Conservation (phyloP, 2,888 invertebrate genomes). For the Endotricha flammealis region DNA sequence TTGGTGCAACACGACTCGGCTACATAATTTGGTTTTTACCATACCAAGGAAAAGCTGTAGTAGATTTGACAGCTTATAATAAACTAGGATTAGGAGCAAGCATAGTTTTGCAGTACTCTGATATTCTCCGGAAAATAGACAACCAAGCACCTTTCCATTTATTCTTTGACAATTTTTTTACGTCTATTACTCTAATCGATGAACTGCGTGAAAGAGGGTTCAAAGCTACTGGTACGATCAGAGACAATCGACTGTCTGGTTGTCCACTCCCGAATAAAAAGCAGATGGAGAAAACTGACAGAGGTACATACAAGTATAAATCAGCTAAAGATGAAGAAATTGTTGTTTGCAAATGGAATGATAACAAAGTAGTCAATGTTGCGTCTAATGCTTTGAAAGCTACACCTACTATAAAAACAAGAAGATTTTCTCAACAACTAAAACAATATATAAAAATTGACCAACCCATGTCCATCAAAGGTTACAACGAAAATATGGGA, state of each 20-base stretch:
- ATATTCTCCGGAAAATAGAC: neutral
- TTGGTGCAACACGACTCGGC: neutral
- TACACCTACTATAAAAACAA: neutral
- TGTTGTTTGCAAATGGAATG: too few species aligned
- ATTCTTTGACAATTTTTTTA: neutral
- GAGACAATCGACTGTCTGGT: neutral
- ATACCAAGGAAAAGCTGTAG: neutral
- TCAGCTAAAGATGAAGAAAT: too few species aligned
- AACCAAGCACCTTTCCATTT: too few species aligned
- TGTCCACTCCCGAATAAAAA: neutral
- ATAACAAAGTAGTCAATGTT: neutral
- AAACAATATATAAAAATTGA: too few species aligned
- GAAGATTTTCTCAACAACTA: conserved; percentile 1
- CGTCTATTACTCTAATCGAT: neutral
- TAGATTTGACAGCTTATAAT: neutral
- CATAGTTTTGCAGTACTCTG: neutral
- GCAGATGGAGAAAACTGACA: too few species aligned
- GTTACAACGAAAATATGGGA: too few species aligned
- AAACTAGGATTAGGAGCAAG: neutral
- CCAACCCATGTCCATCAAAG: too few species aligned
- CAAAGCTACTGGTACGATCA: neutral
- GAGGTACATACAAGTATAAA: too few species aligned
- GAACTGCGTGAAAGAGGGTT: neutral
- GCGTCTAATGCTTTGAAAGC: conserved; percentile 3
- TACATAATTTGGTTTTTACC: neutral